These are phyloP conservation scores for Zonitis immaculata DNA, from an alignment of 2,888 invertebrate species.

Conservation along the genomic window DNA sequence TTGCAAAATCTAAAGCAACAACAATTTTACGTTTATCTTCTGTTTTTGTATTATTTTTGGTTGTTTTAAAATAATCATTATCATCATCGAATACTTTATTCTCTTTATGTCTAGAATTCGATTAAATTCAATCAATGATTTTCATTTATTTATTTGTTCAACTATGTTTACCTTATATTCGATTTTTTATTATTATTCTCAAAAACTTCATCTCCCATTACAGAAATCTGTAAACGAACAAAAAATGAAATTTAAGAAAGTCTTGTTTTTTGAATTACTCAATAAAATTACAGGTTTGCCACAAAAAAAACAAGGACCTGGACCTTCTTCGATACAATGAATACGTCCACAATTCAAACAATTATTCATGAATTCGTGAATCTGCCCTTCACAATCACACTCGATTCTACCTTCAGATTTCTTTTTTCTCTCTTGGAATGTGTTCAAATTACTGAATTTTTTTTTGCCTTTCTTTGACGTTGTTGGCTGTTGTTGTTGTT, in stretches of 20 bases:
- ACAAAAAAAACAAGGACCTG: slow-evolving; percentile 94
- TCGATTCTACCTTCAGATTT: slow-evolving; percentile 55
- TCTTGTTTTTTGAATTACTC: no score
- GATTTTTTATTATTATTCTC: slow-evolving; percentile 17
- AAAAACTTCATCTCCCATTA: slow-evolving; percentile 28
- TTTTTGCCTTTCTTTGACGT: slow-evolving; percentile 33
- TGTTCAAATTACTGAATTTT: slow-evolving; percentile 34
- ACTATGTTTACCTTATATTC: slow-evolving; percentile 20
- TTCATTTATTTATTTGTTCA: background rate
- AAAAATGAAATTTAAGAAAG: no score
- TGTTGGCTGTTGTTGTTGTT: background rate
- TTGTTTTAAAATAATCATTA: slow-evolving; percentile 84
- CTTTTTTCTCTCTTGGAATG: slow-evolving; percentile 34
- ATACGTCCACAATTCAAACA: slow-evolving; percentile 91
- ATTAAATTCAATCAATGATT: background rate
- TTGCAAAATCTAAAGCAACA: slow-evolving; percentile 45
- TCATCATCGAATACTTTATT: slow-evolving; percentile 89
- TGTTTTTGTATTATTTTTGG: slow-evolving; percentile 53
- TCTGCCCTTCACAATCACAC: slow-evolving; percentile 90
- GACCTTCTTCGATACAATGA: slow-evolving; percentile 93
- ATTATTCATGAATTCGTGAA: slow-evolving; percentile 87
- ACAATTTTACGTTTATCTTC: slow-evolving; percentile 42
- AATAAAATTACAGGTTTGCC: slow-evolving; percentile 65
- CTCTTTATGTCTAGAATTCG: slow-evolving; percentile 43
- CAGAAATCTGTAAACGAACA: slow-evolving; percentile 29